phyloP scores from a whole-genome alignment of 1,140 invertebrate species.

The Drosophila subpulchrella region DNA sequence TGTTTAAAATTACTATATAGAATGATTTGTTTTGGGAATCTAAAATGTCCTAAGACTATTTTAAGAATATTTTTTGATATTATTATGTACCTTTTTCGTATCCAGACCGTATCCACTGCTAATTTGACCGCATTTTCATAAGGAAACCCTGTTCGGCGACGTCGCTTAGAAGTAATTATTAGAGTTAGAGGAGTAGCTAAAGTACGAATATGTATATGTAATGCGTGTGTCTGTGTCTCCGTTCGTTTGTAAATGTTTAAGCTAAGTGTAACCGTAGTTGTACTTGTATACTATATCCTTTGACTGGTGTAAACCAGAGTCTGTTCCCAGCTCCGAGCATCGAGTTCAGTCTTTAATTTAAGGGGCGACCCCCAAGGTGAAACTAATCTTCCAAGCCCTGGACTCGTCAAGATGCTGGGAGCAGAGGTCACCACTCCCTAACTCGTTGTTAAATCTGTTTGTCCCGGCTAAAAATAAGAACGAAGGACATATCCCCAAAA shows the following conservation, averaged over 20 bases:
- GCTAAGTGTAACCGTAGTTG: constrained; percentile 63
- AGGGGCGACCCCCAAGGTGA: constrained; percentile 31
- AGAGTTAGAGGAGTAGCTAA: constrained; percentile 52
- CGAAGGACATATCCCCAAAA: constrained; percentile 20
- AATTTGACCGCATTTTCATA: constrained; percentile 7
- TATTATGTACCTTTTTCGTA: neutral
- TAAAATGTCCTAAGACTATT: too few species aligned
- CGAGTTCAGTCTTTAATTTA: constrained; percentile 13
- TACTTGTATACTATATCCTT: constrained; percentile 51
- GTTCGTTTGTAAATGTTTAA: constrained; percentile 76
- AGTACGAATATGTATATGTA: constrained; percentile 60
- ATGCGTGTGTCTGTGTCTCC: constrained; percentile 61
- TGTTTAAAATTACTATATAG: too few species aligned
- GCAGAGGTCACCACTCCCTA: constrained; percentile 27
- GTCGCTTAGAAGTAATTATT: constrained; percentile 57
- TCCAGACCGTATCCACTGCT: neutral
- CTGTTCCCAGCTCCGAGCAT: constrained; percentile 21
- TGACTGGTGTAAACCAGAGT: constrained; percentile 22
- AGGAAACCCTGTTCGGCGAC: constrained; percentile 36
- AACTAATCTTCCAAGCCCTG: constrained; percentile 36
- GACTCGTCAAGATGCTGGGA: constrained; percentile 29
- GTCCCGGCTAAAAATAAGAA: constrained; percentile 8
- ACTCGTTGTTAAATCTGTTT: constrained; percentile 65
- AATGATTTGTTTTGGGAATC: too few species aligned
- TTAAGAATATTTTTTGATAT: too few species aligned